Conservation (phyloP, 2,797 vertebrate genomes). For the Cyclopterus lumpus region DNA sequence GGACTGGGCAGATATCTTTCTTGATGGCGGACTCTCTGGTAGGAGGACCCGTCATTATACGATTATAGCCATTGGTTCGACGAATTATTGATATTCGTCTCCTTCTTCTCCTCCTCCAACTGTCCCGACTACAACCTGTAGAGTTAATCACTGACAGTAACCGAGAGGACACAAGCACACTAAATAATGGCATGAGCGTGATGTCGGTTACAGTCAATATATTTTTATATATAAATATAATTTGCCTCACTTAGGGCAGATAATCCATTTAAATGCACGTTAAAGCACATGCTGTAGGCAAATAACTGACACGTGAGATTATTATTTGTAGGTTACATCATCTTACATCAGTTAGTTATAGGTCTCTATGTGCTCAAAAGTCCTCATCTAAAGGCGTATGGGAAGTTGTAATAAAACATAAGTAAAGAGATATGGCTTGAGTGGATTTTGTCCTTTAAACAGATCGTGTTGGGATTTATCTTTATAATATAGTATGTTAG, state of each 20-base stretch:
- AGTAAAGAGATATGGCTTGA: fast-evolving
- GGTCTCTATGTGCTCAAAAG: slow-evolving; percentile 1
- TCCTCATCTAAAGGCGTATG: neutral
- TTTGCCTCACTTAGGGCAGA: neutral
- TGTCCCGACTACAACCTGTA: neutral
- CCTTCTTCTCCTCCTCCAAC: neutral
- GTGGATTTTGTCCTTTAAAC: no score
- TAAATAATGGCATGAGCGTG: neutral
- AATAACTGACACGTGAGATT: slow-evolving; percentile 17
- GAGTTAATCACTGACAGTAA: neutral
- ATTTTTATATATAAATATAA: neutral
- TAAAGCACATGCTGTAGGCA: neutral
- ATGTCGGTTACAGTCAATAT: neutral
- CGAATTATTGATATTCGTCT: neutral
- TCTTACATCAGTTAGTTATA: slow-evolving; percentile 65
- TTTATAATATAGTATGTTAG: neutral
- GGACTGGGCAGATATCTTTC: neutral
- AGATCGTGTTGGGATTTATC: neutral
- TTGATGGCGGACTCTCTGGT: slow-evolving; percentile 18
- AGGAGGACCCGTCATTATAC: neutral
- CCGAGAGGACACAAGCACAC: neutral
- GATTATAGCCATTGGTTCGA: slow-evolving; percentile 11
- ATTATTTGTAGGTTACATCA: slow-evolving; percentile 61
- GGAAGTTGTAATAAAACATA: slow-evolving; percentile 4
- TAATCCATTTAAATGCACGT: neutral